Evolutionary conservation across 2,888 invertebrate genomes (phyloP), one percentile per base, ranked within the genome.

Genomic region (Troides helena): DNA sequence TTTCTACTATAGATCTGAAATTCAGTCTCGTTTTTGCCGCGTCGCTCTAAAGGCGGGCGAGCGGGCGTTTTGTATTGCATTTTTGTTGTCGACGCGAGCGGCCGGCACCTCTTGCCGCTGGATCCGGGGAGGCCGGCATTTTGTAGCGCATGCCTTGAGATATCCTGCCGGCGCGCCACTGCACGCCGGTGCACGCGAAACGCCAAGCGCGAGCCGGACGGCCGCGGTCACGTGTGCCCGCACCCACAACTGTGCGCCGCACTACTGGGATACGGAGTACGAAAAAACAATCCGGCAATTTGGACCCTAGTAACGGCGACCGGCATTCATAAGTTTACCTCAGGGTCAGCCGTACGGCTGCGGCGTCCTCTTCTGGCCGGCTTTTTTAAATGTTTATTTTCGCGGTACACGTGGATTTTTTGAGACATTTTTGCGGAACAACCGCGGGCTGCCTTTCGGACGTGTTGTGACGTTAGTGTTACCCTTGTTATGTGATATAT

Each of bases 1-100:
- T 93, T 93, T 93, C 92, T 93, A 93, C 93, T 93, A 93, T 93
- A 92, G 93, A 93, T 92, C 92, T 91, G 92, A 92, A 91, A 85
- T 92, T 93, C 93, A 93, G 93, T 93, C 91, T 92, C 87, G 92
- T 92, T 93, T 93, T 93, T 93, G 92, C 92, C 93, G 93, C 91
- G 93, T 89, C 85, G 86, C 87, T 90, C 90, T 92, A 88, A 88
- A 92, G 92, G 90, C 91, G 92, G 88, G 85, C 87, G 88, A 88
- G 81, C 88, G 88, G 82, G 85, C 82, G 83, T 88, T 89, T 89
- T 89, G 81, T 89, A 87, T 85, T 86, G 89, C 87, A 90, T 88
- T 88, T 85, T 87, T 88, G 86, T 87, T 79, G 78, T 78, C 74
- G 85, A 85, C 85, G 82, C 84, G 83, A 85, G 83, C 81, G 77